A percentile compares a stretch with the other conserved stretches of the same genome.
These are phyloP conservation scores for Solen grandis DNA, from an alignment of 1,140 invertebrate species.

Conservation along the genomic window DNA sequence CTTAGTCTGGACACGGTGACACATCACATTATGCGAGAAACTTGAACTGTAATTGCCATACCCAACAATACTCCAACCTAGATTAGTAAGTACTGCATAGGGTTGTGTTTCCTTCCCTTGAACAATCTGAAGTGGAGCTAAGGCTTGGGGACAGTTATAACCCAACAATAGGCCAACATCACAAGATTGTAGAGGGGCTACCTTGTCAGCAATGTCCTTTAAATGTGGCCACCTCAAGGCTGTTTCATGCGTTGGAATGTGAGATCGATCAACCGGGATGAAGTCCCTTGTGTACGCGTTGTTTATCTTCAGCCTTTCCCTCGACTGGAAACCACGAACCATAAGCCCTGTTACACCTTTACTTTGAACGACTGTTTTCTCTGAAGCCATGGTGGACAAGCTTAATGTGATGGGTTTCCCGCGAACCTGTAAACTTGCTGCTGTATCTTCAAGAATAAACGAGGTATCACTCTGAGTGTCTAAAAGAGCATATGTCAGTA, in stretches of 20 bases:
- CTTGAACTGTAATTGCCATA: no score
- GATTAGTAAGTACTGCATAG: no score
- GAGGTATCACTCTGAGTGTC: conserved; percentile 36
- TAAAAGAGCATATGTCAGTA: neutral
- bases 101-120: no score
- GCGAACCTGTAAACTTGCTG: conserved; percentile 22
- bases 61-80: no score
- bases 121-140: no score
- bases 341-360: conserved; percentile 32
- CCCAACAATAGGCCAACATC: no score
- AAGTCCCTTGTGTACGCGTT: conserved; percentile 19
- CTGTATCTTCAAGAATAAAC: conserved; percentile 29
- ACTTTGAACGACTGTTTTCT: conserved; percentile 25
- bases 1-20: no score
- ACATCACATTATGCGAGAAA: no score
- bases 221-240: no score
- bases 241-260: neutral
- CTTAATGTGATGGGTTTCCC: conserved; percentile 21
- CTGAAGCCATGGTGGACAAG: conserved; percentile 30
- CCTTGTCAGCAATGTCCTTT: no score
- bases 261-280: conserved; percentile 11
- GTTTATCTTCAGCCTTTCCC: conserved; percentile 20
- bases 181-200: no score
- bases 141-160: no score
- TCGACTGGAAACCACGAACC: conserved; percentile 13